phyloP scores from a whole-genome alignment of 2,113 vertebrate genomes.

The Psilopogon haemacephalus region DNA sequence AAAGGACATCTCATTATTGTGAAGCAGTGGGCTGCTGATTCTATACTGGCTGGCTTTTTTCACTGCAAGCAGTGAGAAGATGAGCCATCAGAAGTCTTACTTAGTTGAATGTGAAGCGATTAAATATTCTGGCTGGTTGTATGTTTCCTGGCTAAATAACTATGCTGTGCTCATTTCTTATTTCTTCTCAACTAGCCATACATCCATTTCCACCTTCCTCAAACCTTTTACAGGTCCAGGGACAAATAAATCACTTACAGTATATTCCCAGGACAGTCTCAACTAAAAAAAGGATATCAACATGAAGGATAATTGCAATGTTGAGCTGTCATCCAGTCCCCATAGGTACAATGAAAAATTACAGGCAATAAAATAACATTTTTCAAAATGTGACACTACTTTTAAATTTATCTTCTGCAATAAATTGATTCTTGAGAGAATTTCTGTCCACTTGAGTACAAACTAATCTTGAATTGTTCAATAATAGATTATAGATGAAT shows the following conservation, averaged over 20 bases:
- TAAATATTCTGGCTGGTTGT: constrained; percentile 49
- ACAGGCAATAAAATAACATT: constrained; percentile 94
- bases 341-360: constrained; percentile 92
- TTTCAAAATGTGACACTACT: constrained; percentile 92
- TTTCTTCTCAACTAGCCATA: constrained; percentile 80
- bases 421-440: constrained; percentile 88
- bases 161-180: constrained; percentile 65
- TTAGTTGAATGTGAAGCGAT: constrained; percentile 5
- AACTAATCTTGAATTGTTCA: constrained; percentile 88
- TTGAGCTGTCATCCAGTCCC: constrained; percentile 89
- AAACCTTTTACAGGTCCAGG: constrained; percentile 88
- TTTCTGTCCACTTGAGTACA: constrained; percentile 86
- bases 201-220: constrained; percentile 89
- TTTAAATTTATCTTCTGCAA: constrained; percentile 91
- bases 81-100: neutral
- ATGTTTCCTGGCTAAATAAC: constrained; percentile 71
- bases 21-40: neutral
- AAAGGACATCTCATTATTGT: neutral
- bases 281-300: constrained; percentile 85
- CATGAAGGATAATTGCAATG: constrained; percentile 93
- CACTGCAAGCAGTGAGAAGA: neutral
- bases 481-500: constrained; percentile 90
- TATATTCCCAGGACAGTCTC: constrained; percentile 87
- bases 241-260: constrained; percentile 96
- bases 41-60: neutral